Conservation (phyloP, 2,113 vertebrate species). For the Cheirogaleus medius region DNA sequence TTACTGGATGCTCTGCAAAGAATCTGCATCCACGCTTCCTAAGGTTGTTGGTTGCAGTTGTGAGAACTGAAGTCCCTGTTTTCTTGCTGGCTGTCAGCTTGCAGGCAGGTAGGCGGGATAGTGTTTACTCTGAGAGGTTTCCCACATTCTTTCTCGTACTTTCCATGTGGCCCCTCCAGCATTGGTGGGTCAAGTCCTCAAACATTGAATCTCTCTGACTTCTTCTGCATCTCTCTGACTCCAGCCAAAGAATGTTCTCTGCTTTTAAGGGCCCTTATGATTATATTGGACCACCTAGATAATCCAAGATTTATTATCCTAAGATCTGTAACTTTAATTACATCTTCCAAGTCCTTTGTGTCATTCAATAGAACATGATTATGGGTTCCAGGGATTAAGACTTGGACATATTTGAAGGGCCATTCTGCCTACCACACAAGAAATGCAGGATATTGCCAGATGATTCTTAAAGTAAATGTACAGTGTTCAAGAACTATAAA, state of each 20-base stretch:
- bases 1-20: too few species aligned
- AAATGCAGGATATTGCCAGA: not conserved
- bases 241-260: not conserved
- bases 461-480: not conserved
- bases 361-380: not conserved
- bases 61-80: not conserved
- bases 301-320: not conserved
- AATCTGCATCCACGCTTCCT: not conserved
- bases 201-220: not conserved
- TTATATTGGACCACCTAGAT: not conserved
- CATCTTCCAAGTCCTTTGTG: not conserved
- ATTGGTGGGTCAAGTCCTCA: not conserved
- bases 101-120: rapidly evolving
- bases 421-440: not conserved
- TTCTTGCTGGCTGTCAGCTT: not conserved
- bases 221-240: not conserved
- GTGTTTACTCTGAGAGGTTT: not conserved
- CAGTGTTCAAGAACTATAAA: not conserved
- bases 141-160: not conserved
- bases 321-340: not conserved
- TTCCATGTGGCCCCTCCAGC: rapidly evolving
- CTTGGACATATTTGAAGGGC: not conserved
- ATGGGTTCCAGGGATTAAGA: not conserved
- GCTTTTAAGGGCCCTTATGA: not conserved
- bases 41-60: too few species aligned